Evolutionary conservation across 2,797 vertebrate species (phyloP), one percentile per base, ranked within the genome.

Genomic region (Notoglanidium macrostoma): DNA sequence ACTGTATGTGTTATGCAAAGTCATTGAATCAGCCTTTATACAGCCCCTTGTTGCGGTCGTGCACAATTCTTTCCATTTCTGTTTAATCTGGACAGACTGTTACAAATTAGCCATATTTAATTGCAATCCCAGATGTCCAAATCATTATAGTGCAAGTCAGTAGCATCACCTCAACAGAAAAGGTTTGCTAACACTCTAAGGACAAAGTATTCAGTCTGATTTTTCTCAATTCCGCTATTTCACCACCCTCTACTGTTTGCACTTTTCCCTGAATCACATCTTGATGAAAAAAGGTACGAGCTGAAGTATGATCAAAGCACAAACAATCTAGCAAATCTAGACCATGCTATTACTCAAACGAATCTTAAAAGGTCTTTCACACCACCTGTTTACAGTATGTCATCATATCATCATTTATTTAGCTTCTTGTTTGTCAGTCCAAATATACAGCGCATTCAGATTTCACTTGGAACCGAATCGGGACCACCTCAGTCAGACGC

Each of bases 101-200:
- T 77, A 76, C 59, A 55, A 83, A 87, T 54, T 32, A 32, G 5
- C 19, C 61, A 54, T 46, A 68, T 32, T 70, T 84, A 87, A 84
- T 77, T 49, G 51, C 29, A 84, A 32, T 32, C 59, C 2, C 59
- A 44, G 83, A 77, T 21, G 32, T 9, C 32, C 49, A 67, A 68
- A 67, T 46, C 19, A 86, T 74, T 29, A 26, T 23, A 73, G 26
- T 61, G 9, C 59, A 82, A 82, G 44, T 82, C 26, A 49, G 40
- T 51, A 49, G 61, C 26, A 67, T 67, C 44, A 49, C 26, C 0
- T 15, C 26, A 67, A 32, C 32, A 12, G 9, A 49, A 63, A 63
- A 81, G 40, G 15, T 35, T 79, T 65, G 23, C 35, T 46, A 82
- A 29, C 6, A 65, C 14, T 65, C 23, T 26, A 59, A 59, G 40